phyloP scores from a whole-genome alignment of 2,113 vertebrate genomes.

The Parus major region DNA sequence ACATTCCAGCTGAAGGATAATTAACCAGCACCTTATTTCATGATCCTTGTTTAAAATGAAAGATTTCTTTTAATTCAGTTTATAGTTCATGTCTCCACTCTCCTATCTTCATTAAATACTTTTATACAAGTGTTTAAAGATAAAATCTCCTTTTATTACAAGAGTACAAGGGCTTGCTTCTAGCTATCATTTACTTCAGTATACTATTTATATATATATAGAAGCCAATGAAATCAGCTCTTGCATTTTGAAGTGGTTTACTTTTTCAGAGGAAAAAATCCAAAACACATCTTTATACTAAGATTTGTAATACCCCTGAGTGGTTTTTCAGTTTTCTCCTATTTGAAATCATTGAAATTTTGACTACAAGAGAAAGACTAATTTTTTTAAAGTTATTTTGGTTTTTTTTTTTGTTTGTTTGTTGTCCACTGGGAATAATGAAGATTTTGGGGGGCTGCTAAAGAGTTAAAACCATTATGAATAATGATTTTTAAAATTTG shows the following conservation, averaged over 20 bases:
- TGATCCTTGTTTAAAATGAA: not conserved
- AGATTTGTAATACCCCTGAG: not conserved
- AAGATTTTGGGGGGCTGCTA: not conserved
- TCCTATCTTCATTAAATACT: not conserved
- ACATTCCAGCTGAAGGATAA: not conserved
- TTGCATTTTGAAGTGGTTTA: not conserved
- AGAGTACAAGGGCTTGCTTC: not conserved
- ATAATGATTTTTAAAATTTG: not conserved
- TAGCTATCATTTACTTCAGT: not conserved
- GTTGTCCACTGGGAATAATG: not conserved
- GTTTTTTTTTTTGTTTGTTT: not conserved
- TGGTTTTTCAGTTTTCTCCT: not conserved
- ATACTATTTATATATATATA: not conserved
- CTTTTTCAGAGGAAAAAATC: rapidly evolving
- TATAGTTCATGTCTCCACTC: not conserved
- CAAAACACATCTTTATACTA: not conserved
- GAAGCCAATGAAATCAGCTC: not conserved
- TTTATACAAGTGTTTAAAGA: not conserved
- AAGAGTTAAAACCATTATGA: not conserved
- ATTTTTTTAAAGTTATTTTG: not conserved
- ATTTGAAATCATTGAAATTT: not conserved
- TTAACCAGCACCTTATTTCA: not conserved
- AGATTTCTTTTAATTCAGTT: not conserved
- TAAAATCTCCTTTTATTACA: not conserved
- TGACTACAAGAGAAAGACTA: not conserved